phyloP scores from a whole-genome alignment of 1,140 invertebrate genomes.

The Papilio aristodemus region DNA sequence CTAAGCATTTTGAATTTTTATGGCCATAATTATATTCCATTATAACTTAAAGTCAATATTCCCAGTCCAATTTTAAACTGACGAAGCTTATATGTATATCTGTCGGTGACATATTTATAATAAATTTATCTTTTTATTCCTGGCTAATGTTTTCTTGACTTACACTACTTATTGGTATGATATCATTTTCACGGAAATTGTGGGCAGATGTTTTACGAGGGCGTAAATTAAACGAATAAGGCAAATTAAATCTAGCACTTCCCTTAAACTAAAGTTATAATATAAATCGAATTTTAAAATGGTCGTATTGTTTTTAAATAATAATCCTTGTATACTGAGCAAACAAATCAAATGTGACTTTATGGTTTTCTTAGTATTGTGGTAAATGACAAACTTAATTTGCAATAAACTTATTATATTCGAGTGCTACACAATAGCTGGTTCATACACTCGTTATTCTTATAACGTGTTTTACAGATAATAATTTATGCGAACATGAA shows the following conservation, averaged over 20 bases:
- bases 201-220: constrained; percentile 2
- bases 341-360: neutral
- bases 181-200: constrained; percentile 13
- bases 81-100: too few relatives aligned
- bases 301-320: neutral
- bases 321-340: neutral
- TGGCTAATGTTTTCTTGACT: neutral
- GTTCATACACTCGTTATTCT: neutral
- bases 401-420: constrained; percentile 3
- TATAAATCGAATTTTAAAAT: neutral
- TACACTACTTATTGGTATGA: neutral
- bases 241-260: neutral
- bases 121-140: too few relatives aligned
- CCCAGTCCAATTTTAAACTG: too few relatives aligned
- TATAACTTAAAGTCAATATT: too few relatives aligned
- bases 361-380: neutral
- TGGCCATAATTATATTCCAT: too few relatives aligned
- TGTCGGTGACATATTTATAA: too few relatives aligned
- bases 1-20: too few relatives aligned
- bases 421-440: constrained; percentile 10
- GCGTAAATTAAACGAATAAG: neutral
- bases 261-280: neutral
- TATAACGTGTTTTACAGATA: constrained; percentile 18
- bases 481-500: constrained; percentile 42
- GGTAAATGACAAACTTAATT: constrained; percentile 4